Percentiles rank a stretch among this genome's conserved stretches.
phyloP scores from a whole-genome alignment of 2,113 vertebrate species.

The Tauraco erythrolophus region DNA sequence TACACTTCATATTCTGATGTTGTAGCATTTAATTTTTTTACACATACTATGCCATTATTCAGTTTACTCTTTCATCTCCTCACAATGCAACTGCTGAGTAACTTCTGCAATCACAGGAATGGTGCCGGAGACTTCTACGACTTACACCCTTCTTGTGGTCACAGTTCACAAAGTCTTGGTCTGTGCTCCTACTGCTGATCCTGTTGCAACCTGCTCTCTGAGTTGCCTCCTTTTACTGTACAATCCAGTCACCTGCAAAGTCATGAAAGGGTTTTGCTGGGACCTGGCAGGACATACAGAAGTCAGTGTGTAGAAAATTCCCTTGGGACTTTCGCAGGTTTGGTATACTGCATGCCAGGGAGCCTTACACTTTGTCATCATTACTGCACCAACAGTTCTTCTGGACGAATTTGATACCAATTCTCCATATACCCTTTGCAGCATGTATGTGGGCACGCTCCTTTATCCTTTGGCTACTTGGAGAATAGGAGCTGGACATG shows the following conservation, averaged over 20 bases:
- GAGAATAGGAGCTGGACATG: neutral
- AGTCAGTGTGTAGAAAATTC: neutral
- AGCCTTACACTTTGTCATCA: neutral
- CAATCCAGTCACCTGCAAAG: neutral
- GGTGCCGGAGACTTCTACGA: neutral
- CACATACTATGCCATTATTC: neutral
- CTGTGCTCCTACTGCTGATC: neutral
- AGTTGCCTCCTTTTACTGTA: neutral
- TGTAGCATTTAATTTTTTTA: neutral
- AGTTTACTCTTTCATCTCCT: neutral
- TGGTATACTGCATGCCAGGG: neutral
- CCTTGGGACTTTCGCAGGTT: neutral
- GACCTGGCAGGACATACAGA: neutral
- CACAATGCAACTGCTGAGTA: neutral
- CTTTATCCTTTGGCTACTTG: neutral
- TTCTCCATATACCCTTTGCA: neutral
- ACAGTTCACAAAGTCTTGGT: neutral
- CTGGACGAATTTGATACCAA: neutral
- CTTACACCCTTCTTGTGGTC: neutral
- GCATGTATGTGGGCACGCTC: accelerated
- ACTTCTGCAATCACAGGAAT: neutral
- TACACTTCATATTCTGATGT: neutral
- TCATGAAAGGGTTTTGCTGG: neutral
- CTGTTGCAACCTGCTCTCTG: neutral
- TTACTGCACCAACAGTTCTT: neutral